These are phyloP conservation scores for Ctena decussata DNA, from an alignment of 2,888 invertebrate genomes.

Conservation along the genomic window DNA sequence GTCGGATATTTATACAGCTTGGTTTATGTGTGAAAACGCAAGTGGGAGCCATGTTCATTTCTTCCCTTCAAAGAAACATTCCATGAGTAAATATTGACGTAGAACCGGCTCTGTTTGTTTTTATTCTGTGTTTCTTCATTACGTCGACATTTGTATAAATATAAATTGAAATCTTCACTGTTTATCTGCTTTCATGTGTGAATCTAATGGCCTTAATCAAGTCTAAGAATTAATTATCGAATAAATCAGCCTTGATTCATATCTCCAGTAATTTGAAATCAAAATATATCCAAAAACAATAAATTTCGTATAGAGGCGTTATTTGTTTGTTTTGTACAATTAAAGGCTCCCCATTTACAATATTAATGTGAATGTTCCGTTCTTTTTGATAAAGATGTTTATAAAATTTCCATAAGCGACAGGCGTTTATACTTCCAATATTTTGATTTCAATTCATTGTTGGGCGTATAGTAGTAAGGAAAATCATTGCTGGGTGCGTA, in stretches of 20 bases:
- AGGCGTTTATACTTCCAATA: too few species aligned
- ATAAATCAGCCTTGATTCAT: background rate
- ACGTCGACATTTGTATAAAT: conserved; percentile 66
- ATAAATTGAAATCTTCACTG: conserved; percentile 63
- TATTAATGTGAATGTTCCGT: too few species aligned
- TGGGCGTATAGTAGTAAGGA: too few species aligned
- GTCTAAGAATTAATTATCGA: conserved; percentile 6
- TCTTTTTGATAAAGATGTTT: too few species aligned
- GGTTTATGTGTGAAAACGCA: conserved; percentile 65
- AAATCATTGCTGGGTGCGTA: too few species aligned
- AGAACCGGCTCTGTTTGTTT: conserved; percentile 62
- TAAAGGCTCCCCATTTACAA: too few species aligned
- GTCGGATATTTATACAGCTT: conserved; percentile 60
- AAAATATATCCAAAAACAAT: background rate
- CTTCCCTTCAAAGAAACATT: conserved; percentile 53
- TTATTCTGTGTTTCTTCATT: conserved; percentile 66
- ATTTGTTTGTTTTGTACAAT: too few species aligned
- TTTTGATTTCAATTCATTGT: too few species aligned
- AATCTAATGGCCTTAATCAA: conserved; percentile 49
- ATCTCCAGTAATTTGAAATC: background rate
- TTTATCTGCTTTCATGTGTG: conserved; percentile 67
- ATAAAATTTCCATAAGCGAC: too few species aligned
- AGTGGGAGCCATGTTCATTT: conserved; percentile 30
- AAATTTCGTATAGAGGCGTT: background rate
- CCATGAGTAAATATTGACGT: conserved; percentile 63